Base-by-base conservation (phyloP, 2,888 invertebrate genomes). In the Invenusta paracnida region DNA sequence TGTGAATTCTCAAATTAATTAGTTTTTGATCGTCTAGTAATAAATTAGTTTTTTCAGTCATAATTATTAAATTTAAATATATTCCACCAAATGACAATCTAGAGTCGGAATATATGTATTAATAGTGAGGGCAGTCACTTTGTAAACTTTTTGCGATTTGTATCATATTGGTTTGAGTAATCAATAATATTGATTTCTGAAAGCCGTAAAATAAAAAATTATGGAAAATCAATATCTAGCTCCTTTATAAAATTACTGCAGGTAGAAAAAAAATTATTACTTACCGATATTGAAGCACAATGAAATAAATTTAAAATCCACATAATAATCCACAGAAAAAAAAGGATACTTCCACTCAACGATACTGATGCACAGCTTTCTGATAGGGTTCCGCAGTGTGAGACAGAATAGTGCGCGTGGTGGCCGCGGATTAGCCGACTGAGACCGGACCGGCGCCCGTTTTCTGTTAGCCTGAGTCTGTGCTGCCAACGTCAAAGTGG, bases 341-440 rank as follows among this genome's bases (percentile, higher is more conserved):
- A 2, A 84, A 73, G 67, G 66, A 84, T 85, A 85, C 85, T 97
- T 98, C 98, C 98, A 98, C 93, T 99, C 98, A 88, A 97, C 97
- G 90, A 98, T 95, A 91, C 95, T 95, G 91, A 99, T 98, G 93
- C 98, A 98, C 89, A 96, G 92, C 91, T 96, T 97, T 89, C 98
- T 94, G 88, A 99, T 91, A 66, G 98, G 98, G 93, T 99, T 99
- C 92, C 96, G 96, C 89, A 98, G 94, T 87, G 94, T 94, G 89
- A 99, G 93, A 92, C 97, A 98, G 92, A 97, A 96, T 88, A 99
- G 94, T 2, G 97, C 97, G 89, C 98, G 93, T 90, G 94, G 94
- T 73, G 97, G 97, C 89, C 98, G 93, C 0, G 86, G 73, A 86
- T 86, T 86, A 0, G 85, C 67, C 1, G 84, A 48, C 25, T 85